Base-by-base conservation (phyloP, 2,888 invertebrate species). In the Megalurothrips usitatus region DNA sequence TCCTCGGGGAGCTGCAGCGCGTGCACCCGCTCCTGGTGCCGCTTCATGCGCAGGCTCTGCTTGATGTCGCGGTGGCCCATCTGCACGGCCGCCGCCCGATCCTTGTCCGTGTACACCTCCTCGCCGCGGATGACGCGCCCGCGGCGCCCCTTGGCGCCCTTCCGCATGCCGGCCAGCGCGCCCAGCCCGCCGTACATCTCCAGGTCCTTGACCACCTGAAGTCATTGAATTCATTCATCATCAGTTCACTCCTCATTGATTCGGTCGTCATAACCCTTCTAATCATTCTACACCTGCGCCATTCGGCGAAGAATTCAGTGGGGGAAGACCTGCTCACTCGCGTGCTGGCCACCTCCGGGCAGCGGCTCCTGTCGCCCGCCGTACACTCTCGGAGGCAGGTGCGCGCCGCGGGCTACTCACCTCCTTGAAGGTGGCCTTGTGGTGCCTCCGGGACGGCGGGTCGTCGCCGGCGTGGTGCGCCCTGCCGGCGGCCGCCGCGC, bases 71-170 rank as follows among this genome's bases (percentile, higher is more conserved):
- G 92, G n/a, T 92, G 93, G 0, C 94, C 95, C 90, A 94, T 87
- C 85, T 95, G 94, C 23, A 96, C 96, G 0, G 96, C 96, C 0
- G 96, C 96, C 0, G 96, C 96, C 10, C 96, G 89, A 86, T 96
- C 96, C 85, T 96, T 96, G 86, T 96, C 96, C 28, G 96, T 96
- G 85, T 96, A 96, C 34, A 94, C 87, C 85, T 96, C 96, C 84
- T 95, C 95, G 82, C 88, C 86, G 68, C 68, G 68, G 68, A 68
- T 68, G 9, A 68, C 23, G 23, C 26, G 3, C 23, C 23, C 23
- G 68, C 68, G 68, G 9, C 68, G n/a, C 23, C 23, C 23, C 68
- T 68, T 68, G 23, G 26, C 23, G 68, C 68, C 68, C 68, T 68
- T 68, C n/a, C 68, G 68, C 23, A 68, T n/a, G 68, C n/a, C 68